Evolutionary conservation across 2,888 invertebrate species (phyloP), one percentile per base, ranked within the genome.

Genomic region (Meiosimyza decipiens): DNA sequence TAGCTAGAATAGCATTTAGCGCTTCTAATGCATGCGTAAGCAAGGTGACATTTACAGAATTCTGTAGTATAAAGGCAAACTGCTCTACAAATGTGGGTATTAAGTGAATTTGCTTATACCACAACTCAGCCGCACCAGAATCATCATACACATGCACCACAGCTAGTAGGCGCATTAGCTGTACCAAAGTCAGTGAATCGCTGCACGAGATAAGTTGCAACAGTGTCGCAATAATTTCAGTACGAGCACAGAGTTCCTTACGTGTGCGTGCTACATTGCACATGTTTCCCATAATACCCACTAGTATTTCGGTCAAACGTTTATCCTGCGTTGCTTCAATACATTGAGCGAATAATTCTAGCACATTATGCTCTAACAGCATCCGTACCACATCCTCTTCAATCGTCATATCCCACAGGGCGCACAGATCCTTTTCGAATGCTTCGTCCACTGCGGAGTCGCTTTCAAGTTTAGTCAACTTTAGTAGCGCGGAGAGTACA

Each of bases 211-310:
- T 86, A 79, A 90, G 87, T 75, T 89, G 88, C 12, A 92, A 85
- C 65, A 92, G 84, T 67, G 89, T 86, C 63, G 88, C 86, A 75
- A 93, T 84, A 47, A 93, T 88, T 47, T 89, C 88, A 15, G 91
- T 88, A 79, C 90, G 89, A 22, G 88, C 86, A 47, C 92, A 88
- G 15, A 93, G 86, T 33, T 88, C 87, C 68, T 88, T 86, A 18
- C 92, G 89, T 3, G 91, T 90, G 74, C 90, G 89, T 72, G 89
- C 88, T 73, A 92, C 90, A 79, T 93, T 92, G 75, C 93, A 92
- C 90, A 96, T 92, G 85, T 97, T 97, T 1, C 93, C 94, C 73
- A 95, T 88, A 71, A 95, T 94, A 7, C 96, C 96, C 16, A 96
- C 88, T 52, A 95, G 88, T 77, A 96, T 94, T 89, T 97, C 97